These are phyloP conservation scores for Saguinus imperator DNA, from an alignment of 2,113 vertebrate genomes.

Conservation along the genomic window DNA sequence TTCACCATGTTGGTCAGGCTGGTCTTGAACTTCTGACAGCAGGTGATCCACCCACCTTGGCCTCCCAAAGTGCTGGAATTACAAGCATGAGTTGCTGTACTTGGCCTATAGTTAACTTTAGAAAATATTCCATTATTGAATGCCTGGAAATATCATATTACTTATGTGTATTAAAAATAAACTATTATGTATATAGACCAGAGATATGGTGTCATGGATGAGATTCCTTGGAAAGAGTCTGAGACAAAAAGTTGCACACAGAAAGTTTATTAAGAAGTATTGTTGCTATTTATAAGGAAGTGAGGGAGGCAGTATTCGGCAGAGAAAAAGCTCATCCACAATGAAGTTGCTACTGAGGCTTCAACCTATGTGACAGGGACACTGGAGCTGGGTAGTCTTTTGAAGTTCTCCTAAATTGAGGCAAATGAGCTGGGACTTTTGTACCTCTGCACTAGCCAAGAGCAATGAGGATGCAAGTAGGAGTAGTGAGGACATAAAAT, in stretches of 20 bases:
- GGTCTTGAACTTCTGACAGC: too few species aligned
- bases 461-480: not conserved
- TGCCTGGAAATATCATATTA: not conserved
- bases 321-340: not conserved
- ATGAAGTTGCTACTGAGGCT: not conserved
- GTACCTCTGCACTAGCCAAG: not conserved
- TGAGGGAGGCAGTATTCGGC: not conserved
- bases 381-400: not conserved
- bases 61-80: too few species aligned
- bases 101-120: too few species aligned
- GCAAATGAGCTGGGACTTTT: not conserved
- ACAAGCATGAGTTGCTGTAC: too few species aligned
- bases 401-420: not conserved
- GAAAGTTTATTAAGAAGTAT: not conserved
- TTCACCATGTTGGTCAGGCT: too few species aligned
- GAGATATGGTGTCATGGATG: not conserved
- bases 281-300: not conserved
- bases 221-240: not conserved
- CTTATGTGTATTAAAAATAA: conserved; percentile 23
- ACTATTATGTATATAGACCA: not conserved
- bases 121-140: not conserved
- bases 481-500: not conserved
- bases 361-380: not conserved
- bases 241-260: not conserved
- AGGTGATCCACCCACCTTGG: too few species aligned